Conservation (phyloP, 2,797 vertebrate species). For the Pseudochaenichthys georgianus region DNA sequence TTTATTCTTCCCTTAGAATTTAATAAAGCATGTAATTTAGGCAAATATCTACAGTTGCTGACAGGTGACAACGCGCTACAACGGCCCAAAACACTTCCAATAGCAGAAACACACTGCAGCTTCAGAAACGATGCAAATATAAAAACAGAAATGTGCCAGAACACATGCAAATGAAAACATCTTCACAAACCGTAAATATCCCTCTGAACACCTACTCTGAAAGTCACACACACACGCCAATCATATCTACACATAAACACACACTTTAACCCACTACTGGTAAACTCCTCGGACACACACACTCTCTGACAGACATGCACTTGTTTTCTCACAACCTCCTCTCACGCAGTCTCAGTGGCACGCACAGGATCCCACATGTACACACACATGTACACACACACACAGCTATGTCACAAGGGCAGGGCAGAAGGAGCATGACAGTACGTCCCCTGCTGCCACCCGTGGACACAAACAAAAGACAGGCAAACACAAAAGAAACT, state of each 20-base stretch:
- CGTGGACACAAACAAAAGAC: slow-evolving; percentile 73
- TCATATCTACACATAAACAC: background rate
- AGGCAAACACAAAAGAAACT: slow-evolving; percentile 69
- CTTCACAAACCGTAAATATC: too few relatives aligned
- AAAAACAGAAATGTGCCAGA: too few relatives aligned
- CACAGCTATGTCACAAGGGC: slow-evolving; percentile 38
- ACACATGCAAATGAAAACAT: background rate
- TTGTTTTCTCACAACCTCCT: slow-evolving; percentile 65
- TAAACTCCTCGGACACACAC: slow-evolving; percentile 53
- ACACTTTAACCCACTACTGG: slow-evolving; percentile 34
- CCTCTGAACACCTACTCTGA: background rate
- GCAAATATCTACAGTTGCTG: background rate
- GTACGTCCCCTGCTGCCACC: slow-evolving; percentile 70
- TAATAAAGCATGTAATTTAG: background rate
- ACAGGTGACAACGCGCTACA: too few relatives aligned
- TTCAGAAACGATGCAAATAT: too few relatives aligned
- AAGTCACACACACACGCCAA: slow-evolving; percentile 1
- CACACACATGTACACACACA: slow-evolving; percentile 25
- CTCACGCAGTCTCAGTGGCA: slow-evolving; percentile 62
- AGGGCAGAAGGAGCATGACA: slow-evolving; percentile 73
- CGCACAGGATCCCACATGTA: slow-evolving; percentile 59
- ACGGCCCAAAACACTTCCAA: too few relatives aligned
- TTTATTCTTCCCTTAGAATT: background rate
- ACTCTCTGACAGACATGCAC: slow-evolving; percentile 57
- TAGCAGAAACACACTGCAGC: too few relatives aligned